Percentiles rank a stretch among this genome's conserved stretches.
Evolutionary conservation across 2,888 invertebrate genomes (phyloP).

Genomic region (Lasioglossum villosulum): DNA sequence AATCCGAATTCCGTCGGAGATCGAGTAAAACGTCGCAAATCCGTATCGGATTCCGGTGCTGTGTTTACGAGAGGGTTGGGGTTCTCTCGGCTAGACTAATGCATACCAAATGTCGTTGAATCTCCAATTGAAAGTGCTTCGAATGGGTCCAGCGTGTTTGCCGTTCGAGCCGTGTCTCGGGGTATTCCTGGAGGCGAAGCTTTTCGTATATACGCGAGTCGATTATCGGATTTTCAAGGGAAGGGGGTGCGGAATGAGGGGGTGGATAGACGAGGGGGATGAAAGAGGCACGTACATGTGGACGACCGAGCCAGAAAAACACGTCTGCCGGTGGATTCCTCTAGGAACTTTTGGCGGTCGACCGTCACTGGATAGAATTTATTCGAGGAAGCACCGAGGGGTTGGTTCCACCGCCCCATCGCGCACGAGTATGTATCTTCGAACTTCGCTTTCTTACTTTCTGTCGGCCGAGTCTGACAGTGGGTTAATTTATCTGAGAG

Average conservation of each 20-base stretch:
- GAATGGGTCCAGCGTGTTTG: slow-evolving; percentile 47
- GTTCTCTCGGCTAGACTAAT: slow-evolving; percentile 71
- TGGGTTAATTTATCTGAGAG: slow-evolving; percentile 65
- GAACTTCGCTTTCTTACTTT: slow-evolving; percentile 38
- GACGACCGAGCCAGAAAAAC: slow-evolving; percentile 54
- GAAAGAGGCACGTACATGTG: slow-evolving; percentile 8
- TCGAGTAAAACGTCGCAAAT: slow-evolving; percentile 35
- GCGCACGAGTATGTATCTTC: slow-evolving; percentile 2
- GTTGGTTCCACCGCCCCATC: neutral
- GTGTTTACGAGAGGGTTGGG: slow-evolving; percentile 30
- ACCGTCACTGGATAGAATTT: slow-evolving; percentile 51
- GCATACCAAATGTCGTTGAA: slow-evolving; percentile 78
- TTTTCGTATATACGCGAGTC: slow-evolving; percentile 59
- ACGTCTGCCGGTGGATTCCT: slow-evolving; percentile 50
- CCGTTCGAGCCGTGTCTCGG: slow-evolving; percentile 21
- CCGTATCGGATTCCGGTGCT: slow-evolving; percentile 29
- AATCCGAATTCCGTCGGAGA: slow-evolving; percentile 17
- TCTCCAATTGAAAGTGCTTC: slow-evolving; percentile 76
- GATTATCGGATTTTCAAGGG: slow-evolving; percentile 73
- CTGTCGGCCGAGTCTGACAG: slow-evolving; percentile 46
- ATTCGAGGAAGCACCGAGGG: slow-evolving; percentile 48
- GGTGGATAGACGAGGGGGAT: neutral
- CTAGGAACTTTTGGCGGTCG: slow-evolving; percentile 37
- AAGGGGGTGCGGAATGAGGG: neutral
- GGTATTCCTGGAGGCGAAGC: slow-evolving; percentile 22